Evolutionary conservation across 1,140 invertebrate genomes (phyloP), one percentile per base, ranked within the genome.

Genomic region (Drosophila ficusphila): DNA sequence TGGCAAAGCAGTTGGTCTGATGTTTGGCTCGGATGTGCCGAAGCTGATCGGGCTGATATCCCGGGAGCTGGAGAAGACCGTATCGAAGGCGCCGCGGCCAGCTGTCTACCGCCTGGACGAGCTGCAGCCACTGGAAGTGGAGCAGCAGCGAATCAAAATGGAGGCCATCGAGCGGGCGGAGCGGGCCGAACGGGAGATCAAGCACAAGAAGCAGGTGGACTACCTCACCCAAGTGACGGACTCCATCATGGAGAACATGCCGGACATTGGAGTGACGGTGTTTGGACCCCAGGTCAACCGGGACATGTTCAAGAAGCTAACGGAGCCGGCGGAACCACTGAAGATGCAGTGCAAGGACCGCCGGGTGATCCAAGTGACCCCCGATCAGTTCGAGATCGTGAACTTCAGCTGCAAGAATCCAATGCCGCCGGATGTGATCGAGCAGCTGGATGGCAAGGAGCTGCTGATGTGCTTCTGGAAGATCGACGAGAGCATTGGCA

Each of bases 11-110:
- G 94, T 98, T 0, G 96, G 95, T 81, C 93, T 97, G 0, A 94
- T 97, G 75, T 96, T 97, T 78, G 97, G 97, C 1, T 95, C 96
- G 0, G 95, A 98, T 92, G 96, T 96, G 16, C 97, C 97, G 1
- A 93, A 94, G 64, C 92, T 98, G 12, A 92, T 94, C 1, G 92
- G 94, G 71, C 92, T 95, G 12, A 94, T 98, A 8, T 93, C 94
- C 31, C 93, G 94, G 31, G 97, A 98, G 92, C 90, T 98, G 8
- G 92, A 94, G 19, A 76, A 62, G 33, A 23, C 48, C 0, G 0
- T 25, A 0, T 90, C 92, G 8, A 75, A 75, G 19, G 77, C 76
- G 4, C 71, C 91, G 0, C 79, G 93, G 8, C 70, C 81, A 0
- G 69, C 85, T 39, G 11, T 1, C 3, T 92, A 93, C 47, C 90